These are phyloP conservation scores for Sorex araneus DNA, from an alignment of 2,113 vertebrate species.

Conservation along the genomic window DNA sequence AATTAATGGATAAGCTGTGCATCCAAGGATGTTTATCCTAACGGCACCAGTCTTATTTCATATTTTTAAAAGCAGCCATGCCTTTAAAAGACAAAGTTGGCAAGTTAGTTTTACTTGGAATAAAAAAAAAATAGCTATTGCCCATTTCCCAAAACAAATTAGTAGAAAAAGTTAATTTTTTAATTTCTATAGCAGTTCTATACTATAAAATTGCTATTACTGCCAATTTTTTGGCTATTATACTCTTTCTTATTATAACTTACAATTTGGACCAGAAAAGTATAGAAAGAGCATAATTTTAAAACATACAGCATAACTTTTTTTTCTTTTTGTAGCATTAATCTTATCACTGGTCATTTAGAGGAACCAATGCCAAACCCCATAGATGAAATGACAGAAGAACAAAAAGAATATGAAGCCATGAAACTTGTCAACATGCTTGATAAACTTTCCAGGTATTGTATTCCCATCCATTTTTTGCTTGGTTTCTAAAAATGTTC, in stretches of 20 bases:
- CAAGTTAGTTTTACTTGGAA: slow-evolving; percentile 75
- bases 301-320: slow-evolving; percentile 76
- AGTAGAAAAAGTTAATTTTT: slow-evolving; percentile 53
- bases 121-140: not conserved
- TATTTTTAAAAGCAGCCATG: slow-evolving; percentile 76
- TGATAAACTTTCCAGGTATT: slow-evolving; percentile 97
- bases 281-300: slow-evolving; percentile 85
- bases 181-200: slow-evolving; percentile 54
- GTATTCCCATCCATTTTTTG: slow-evolving; percentile 80
- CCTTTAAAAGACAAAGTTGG: slow-evolving; percentile 66
- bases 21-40: slow-evolving; percentile 72
- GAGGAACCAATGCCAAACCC: slow-evolving; percentile 98
- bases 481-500: slow-evolving; percentile 84
- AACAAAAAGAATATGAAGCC: slow-evolving; percentile 99
- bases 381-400: slow-evolving; percentile 98
- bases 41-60: slow-evolving; percentile 67
- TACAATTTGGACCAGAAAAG: slow-evolving; percentile 84
- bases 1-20: slow-evolving; percentile 65
- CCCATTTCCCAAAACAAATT: slow-evolving; percentile 75
- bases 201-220: slow-evolving; percentile 73
- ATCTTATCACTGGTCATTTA: slow-evolving; percentile 97
- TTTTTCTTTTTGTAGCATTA: slow-evolving; percentile 92
- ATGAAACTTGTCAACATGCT: slow-evolving; percentile 98
- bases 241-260: slow-evolving; percentile 84
- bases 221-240: slow-evolving; percentile 82